These are phyloP conservation scores for Chloroclystis v-ata DNA, from an alignment of 2,888 invertebrate genomes.

Conservation along the genomic window DNA sequence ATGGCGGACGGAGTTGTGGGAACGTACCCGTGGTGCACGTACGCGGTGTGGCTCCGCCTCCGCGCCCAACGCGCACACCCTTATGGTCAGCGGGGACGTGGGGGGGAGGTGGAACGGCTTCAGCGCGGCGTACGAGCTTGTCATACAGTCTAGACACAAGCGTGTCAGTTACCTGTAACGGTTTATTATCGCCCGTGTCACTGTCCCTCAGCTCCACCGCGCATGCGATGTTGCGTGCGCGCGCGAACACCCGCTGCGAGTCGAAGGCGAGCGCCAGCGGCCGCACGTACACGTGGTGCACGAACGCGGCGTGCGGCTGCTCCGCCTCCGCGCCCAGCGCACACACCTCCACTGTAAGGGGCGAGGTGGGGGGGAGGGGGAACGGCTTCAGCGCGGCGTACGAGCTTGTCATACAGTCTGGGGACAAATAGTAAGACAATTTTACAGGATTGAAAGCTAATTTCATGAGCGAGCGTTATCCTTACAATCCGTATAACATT, in stretches of 20 bases:
- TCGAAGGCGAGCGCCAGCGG: conserved; percentile 92
- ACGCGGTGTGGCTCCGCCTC: conserved; percentile 86
- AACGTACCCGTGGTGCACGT: conserved; percentile 93
- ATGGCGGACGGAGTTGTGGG: no score
- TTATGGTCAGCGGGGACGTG: conserved; percentile 84
- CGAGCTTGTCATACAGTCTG: conserved; percentile 91
- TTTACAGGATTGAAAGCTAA: no score
- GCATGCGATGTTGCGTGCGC: conserved; percentile 96
- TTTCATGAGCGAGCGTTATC: no score
- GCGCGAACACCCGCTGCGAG: conserved; percentile 92
- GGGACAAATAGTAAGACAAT: background rate
- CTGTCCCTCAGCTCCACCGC: conserved; percentile 91
- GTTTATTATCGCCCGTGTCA: conserved; percentile 79
- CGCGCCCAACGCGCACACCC: conserved; percentile 89
- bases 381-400: conserved; percentile 91
- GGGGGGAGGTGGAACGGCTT: conserved; percentile 92
- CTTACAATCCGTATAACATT: no score
- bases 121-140: conserved; percentile 88
- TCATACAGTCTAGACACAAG: conserved; percentile 84
- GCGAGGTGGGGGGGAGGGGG: conserved; percentile 85
- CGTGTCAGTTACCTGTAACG: conserved; percentile 81
- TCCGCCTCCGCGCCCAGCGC: conserved; percentile 86
- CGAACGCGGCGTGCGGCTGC: conserved; percentile 89
- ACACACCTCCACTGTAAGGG: conserved; percentile 90
- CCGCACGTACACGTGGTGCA: conserved; percentile 95